Evolutionary conservation across 2,888 invertebrate genomes (phyloP).

Genomic region (Mechanitis messenoides): DNA sequence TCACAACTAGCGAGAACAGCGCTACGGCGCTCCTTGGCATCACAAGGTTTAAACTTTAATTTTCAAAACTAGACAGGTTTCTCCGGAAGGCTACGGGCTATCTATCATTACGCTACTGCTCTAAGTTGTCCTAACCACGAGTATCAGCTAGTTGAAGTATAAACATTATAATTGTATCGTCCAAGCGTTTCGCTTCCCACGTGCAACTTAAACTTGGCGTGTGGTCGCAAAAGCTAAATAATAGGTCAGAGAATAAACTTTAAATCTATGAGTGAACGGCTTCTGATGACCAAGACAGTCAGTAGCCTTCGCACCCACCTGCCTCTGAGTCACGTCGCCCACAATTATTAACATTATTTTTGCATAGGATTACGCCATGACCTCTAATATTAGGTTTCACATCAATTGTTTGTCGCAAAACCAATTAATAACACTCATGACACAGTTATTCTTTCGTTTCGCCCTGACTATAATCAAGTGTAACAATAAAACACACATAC

Average conservation of each 20-base stretch:
- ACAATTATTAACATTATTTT: constrained; percentile 56
- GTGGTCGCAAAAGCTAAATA: constrained; percentile 25
- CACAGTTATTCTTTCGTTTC: constrained; percentile 27
- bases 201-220: constrained; percentile 19
- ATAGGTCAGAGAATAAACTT: constrained; percentile 24
- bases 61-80: too few species aligned
- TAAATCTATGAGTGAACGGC: constrained; percentile 37
- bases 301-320: constrained; percentile 62
- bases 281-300: constrained; percentile 55
- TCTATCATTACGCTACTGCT: too few species aligned
- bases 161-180: constrained; percentile 21
- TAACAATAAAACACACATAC: not conserved
- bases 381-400: constrained; percentile 45
- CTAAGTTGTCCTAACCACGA: too few species aligned
- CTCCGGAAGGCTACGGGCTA: too few species aligned
- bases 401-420: constrained; percentile 27
- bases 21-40: too few species aligned
- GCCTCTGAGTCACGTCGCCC: constrained; percentile 64
- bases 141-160: constrained; percentile 7
- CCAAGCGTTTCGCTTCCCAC: constrained; percentile 23
- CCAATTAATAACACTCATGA: constrained; percentile 31
- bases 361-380: constrained; percentile 54
- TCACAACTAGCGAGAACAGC: too few species aligned
- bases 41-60: too few species aligned
- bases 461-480: constrained; percentile 7